Conservation (phyloP, 2,888 invertebrate genomes). For the Habroteleia sp. region DNA sequence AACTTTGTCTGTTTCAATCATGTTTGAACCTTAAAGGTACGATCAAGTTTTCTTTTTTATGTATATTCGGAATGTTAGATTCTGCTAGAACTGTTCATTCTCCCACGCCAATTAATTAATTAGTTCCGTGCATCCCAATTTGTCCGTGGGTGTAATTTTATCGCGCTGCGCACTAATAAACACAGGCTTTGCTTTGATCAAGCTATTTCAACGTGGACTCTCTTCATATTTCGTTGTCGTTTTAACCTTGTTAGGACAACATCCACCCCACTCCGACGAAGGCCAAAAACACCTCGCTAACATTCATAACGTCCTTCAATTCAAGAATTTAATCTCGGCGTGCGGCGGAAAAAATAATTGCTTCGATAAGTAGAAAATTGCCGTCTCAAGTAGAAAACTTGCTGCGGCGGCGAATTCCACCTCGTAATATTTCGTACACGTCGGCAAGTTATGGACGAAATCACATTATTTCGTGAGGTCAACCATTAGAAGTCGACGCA, state of each 20-base stretch:
- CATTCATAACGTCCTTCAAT: not conserved
- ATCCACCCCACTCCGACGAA: too few species aligned
- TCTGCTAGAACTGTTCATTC: constrained; percentile 2
- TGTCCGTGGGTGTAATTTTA: constrained; percentile 10
- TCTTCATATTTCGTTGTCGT: too few species aligned
- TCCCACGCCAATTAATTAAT: constrained; percentile 20
- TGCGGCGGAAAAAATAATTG: constrained; percentile 1
- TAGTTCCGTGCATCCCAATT: constrained; percentile 8
- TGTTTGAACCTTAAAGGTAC: not conserved
- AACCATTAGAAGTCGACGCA: constrained; percentile 3
- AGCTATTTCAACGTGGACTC: not conserved
- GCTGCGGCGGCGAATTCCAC: not conserved
- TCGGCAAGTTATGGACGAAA: not conserved
- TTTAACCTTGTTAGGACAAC: too few species aligned
- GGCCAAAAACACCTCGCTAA: not conserved
- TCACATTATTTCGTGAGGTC: not conserved
- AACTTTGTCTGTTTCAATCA: too few species aligned
- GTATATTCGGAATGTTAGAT: constrained; percentile 8
- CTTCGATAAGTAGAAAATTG: constrained; percentile 31
- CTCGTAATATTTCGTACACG: not conserved
- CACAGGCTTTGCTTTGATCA: constrained; percentile 1
- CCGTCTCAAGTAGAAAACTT: constrained; percentile 28
- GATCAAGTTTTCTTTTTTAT: constrained; percentile 4
- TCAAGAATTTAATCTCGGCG: constrained; percentile 8
- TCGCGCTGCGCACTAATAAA: constrained; percentile 1